Conservation (phyloP, 2,888 invertebrate species). For the Lamellibrachia satsuma region DNA sequence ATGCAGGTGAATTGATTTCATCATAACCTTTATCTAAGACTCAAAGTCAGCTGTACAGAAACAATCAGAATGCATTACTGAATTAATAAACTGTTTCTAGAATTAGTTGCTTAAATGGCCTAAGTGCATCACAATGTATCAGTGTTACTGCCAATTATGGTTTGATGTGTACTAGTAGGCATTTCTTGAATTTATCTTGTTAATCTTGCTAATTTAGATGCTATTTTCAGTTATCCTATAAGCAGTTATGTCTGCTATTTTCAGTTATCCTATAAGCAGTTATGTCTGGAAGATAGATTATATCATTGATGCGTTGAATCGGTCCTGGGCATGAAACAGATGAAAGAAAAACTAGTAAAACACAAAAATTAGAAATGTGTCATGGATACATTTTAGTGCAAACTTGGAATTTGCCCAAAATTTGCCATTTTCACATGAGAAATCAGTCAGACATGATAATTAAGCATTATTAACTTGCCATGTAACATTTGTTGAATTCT, state of each 20-base stretch:
- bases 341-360: no score
- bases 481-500: neutral
- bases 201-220: neutral
- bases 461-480: neutral
- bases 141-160: no score
- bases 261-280: neutral
- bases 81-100: neutral
- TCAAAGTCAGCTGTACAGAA: neutral
- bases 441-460: neutral
- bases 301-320: neutral
- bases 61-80: conserved; percentile 1
- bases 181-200: neutral
- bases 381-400: no score
- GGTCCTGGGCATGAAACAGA: no score
- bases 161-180: no score
- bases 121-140: no score
- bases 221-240: neutral
- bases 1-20: neutral
- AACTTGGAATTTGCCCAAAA: neutral
- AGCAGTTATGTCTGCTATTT: neutral
- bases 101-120: no score
- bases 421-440: neutral
- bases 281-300: neutral
- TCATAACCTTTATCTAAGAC: neutral
- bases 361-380: no score